phyloP scores from a whole-genome alignment of 1,140 invertebrate genomes.

The Orius insidiosus region DNA sequence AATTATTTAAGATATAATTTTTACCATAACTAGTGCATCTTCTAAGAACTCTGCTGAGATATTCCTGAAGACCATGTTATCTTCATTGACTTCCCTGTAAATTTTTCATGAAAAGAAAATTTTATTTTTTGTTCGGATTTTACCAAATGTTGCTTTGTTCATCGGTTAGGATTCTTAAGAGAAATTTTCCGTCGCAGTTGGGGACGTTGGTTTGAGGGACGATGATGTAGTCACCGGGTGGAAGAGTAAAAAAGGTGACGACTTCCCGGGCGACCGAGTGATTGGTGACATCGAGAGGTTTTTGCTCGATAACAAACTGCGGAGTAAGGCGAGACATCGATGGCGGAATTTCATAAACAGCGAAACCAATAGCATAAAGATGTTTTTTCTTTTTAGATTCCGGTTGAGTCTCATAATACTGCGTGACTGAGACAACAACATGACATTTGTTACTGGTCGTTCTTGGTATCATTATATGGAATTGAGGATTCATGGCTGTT shows the following conservation, averaged over 20 bases:
- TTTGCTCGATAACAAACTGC: slow-evolving; percentile 42
- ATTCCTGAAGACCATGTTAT: slow-evolving; percentile 50
- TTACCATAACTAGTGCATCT: slow-evolving; percentile 30
- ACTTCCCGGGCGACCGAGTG: slow-evolving; percentile 50
- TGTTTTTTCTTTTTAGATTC: slow-evolving; percentile 28
- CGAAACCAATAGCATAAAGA: slow-evolving; percentile 44
- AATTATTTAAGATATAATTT: slow-evolving; percentile 17
- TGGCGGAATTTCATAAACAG: slow-evolving; percentile 49
- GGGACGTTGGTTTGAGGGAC: slow-evolving; percentile 53
- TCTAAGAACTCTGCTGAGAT: slow-evolving; percentile 39
- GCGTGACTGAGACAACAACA: slow-evolving; percentile 55
- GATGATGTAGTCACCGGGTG: slow-evolving; percentile 59
- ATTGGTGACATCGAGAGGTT: slow-evolving; percentile 48
- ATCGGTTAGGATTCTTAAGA: slow-evolving; percentile 50
- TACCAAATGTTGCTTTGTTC: slow-evolving; percentile 56
- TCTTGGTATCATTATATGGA: slow-evolving; percentile 47
- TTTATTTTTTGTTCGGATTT: too few species aligned
- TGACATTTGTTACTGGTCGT: slow-evolving; percentile 43
- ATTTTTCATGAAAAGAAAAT: too few species aligned
- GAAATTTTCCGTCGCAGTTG: slow-evolving; percentile 50
- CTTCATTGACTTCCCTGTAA: slow-evolving; percentile 57
- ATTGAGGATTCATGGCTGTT: slow-evolving; percentile 51
- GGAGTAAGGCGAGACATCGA: slow-evolving; percentile 39
- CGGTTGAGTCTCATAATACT: slow-evolving; percentile 39
- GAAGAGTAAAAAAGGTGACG: slow-evolving; percentile 53